Evolutionary conservation across 2,888 invertebrate species (phyloP).

Genomic region (Catotricha subobsoleta): DNA sequence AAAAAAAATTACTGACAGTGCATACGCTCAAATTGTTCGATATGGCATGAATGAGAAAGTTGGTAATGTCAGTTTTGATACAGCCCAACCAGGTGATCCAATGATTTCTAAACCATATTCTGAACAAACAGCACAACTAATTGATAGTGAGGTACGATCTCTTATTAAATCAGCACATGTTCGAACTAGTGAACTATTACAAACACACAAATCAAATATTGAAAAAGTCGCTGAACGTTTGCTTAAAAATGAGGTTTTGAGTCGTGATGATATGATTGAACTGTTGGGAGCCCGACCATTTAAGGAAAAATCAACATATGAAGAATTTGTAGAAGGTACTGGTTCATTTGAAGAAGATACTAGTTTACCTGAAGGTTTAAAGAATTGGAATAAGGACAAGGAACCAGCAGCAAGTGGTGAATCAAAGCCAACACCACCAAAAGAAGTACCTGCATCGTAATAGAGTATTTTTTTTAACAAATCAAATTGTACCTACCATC

Average conservation of each 20-base stretch:
- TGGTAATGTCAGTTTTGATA: conserved; percentile 90
- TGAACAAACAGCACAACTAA: conserved; percentile 89
- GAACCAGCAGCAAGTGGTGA: no score
- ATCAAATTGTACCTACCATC: no score
- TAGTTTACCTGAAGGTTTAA: conserved; percentile 78
- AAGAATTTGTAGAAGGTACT: conserved; percentile 96
- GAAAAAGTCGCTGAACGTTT: conserved; percentile 73
- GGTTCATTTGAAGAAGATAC: conserved; percentile 97
- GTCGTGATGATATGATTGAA: conserved; percentile 95
- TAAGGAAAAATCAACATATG: conserved; percentile 97
- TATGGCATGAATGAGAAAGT: conserved; percentile 97
- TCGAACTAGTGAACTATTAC: conserved; percentile 59
- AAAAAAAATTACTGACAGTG: conserved; percentile 93
- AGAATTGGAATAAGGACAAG: conserved; percentile 80
- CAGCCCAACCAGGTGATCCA: conserved; percentile 86
- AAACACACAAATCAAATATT: conserved; percentile 69
- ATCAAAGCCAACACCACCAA: no score
- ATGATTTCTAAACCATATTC: conserved; percentile 92
- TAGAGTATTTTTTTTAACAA: no score
- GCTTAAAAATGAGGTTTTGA: conserved; percentile 84
- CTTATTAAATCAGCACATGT: conserved; percentile 64
- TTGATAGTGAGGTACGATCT: conserved; percentile 76
- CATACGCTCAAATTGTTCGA: conserved; percentile 94
- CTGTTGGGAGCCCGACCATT: conserved; percentile 87
- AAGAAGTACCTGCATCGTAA: no score